Percentiles rank a stretch among this genome's conserved stretches.
Conservation (phyloP, 2,888 invertebrate genomes). For the Camponotus fellah region DNA sequence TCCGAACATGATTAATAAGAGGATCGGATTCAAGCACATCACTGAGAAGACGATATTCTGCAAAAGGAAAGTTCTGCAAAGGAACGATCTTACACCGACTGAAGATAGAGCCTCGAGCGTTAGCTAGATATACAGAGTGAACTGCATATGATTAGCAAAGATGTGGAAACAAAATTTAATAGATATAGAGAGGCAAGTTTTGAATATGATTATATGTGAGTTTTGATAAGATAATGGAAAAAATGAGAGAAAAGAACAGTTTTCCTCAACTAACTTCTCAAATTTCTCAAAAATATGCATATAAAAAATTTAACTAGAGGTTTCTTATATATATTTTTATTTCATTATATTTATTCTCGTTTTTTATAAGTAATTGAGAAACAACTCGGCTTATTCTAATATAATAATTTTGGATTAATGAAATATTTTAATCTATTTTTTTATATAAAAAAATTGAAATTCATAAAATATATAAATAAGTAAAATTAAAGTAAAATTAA, state of each 20-base stretch:
- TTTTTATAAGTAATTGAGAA: background rate
- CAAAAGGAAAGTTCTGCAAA: slow-evolving; percentile 13
- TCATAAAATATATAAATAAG: background rate
- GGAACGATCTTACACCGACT: background rate
- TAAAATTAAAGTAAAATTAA: too few species aligned
- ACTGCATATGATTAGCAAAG: background rate
- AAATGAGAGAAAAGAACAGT: background rate
- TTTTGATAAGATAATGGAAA: background rate
- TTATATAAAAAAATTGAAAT: too few species aligned
- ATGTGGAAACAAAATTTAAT: background rate
- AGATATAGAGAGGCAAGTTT: slow-evolving; percentile 16
- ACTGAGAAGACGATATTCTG: background rate
- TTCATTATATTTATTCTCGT: too few species aligned
- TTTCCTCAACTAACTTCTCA: background rate
- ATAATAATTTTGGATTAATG: background rate
- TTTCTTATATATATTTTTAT: background rate
- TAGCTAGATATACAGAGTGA: background rate
- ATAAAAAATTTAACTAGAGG: background rate
- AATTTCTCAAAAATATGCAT: background rate
- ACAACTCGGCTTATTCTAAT: background rate
- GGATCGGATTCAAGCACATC: background rate
- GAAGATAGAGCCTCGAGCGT: slow-evolving; percentile 22
- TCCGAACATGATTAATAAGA: slow-evolving; percentile 63
- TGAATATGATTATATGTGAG: slow-evolving; percentile 16
- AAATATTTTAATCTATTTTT: background rate